These are phyloP conservation scores for Microctonus hyperodae DNA, from an alignment of 2,888 invertebrate species.

Conservation along the genomic window DNA sequence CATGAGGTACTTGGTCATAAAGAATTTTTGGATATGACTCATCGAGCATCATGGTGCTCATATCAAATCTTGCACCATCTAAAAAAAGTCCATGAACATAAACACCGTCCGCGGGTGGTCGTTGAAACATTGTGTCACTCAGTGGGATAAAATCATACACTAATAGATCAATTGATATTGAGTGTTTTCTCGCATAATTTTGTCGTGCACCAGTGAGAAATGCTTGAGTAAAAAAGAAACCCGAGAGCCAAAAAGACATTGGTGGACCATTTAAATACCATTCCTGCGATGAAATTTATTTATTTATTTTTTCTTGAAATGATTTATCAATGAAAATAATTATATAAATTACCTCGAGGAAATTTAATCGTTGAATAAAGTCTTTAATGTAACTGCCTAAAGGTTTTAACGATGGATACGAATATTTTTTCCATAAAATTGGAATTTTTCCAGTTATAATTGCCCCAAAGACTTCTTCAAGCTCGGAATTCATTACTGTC, in stretches of 20 bases:
- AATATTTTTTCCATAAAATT: constrained; percentile 81
- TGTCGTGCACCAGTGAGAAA: constrained; percentile 95
- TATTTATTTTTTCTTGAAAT: background rate
- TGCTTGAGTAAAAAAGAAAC: constrained; percentile 95
- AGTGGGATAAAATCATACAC: constrained; percentile 82
- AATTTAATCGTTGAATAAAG: constrained; percentile 81
- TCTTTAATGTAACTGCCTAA: constrained; percentile 88
- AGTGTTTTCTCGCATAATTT: constrained; percentile 91
- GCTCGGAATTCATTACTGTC: constrained; percentile 83
- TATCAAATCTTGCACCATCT: constrained; percentile 92
- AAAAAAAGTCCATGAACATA: constrained; percentile 82
- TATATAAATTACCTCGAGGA: constrained; percentile 82
- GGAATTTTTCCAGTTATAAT: constrained; percentile 88
- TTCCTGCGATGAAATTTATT: constrained; percentile 64
- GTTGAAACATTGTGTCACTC: constrained; percentile 65
- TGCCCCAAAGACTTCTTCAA: constrained; percentile 86
- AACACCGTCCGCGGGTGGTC: constrained; percentile 76
- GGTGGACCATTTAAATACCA: constrained; percentile 89
- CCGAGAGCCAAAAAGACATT: constrained; percentile 87
- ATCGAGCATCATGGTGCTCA: constrained; percentile 70
- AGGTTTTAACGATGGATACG: constrained; percentile 92
- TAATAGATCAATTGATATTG: constrained; percentile 89
- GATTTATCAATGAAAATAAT: constrained; percentile 1
- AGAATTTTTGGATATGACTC: constrained; percentile 87
- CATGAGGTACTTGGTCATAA: constrained; percentile 81